Evolutionary conservation across 2,888 invertebrate genomes (phyloP).

Genomic region (Lasioglossum leucozonium): DNA sequence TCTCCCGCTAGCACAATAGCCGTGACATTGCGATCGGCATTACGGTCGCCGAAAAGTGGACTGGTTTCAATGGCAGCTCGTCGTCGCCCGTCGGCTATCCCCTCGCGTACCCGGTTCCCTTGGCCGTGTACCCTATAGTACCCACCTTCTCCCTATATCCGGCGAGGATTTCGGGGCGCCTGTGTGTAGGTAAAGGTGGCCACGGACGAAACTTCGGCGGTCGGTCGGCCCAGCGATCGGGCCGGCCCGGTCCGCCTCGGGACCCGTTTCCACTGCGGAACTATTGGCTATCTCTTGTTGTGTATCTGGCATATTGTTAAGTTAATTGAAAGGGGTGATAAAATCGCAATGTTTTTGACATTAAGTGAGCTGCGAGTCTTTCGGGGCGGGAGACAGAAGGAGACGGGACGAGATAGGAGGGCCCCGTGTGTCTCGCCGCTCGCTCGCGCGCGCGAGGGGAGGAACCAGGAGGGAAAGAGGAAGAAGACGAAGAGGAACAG

Average conservation of each 20-base stretch:
- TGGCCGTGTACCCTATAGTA: not conserved
- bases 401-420: slow-evolving; percentile 39
- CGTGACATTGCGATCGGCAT: slow-evolving; percentile 71
- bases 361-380: slow-evolving; percentile 71
- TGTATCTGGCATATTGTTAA: slow-evolving; percentile 78
- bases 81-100: slow-evolving; percentile 61
- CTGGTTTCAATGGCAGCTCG: slow-evolving; percentile 65
- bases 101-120: slow-evolving; percentile 20
- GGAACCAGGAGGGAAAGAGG: slow-evolving; percentile 21
- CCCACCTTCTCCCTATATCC: slow-evolving; percentile 10
- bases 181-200: too few relatives aligned
- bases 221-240: not conserved
- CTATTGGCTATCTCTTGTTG: slow-evolving; percentile 74
- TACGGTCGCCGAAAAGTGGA: slow-evolving; percentile 71
- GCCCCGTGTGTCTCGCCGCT: slow-evolving; percentile 16
- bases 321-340: slow-evolving; percentile 80
- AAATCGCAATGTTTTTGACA: slow-evolving; percentile 79
- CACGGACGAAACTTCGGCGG: slow-evolving; percentile 69
- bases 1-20: slow-evolving; percentile 53
- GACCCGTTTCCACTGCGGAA: slow-evolving; percentile 61
- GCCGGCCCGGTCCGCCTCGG: slow-evolving; percentile 19
- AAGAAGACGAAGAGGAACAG: not conserved
- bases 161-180: not conserved
- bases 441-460: slow-evolving; percentile 50
- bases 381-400: slow-evolving; percentile 54